These are phyloP conservation scores for Clarias pachynema DNA, from an alignment of 2,797 vertebrate species.

Conservation along the genomic window DNA sequence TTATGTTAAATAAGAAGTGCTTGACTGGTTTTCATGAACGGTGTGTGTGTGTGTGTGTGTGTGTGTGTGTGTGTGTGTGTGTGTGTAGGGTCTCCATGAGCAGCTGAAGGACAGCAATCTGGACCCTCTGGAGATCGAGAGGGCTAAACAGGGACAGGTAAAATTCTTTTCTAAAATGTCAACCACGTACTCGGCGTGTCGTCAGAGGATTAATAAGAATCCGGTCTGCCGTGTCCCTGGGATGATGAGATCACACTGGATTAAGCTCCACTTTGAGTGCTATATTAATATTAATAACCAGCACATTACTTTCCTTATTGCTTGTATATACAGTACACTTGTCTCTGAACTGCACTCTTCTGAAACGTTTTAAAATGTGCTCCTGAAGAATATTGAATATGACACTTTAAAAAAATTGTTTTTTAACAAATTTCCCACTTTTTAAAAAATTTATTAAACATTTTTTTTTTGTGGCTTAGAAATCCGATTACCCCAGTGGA, in stretches of 20 bases:
- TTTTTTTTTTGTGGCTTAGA: conserved; percentile 63
- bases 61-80: conserved; percentile 38
- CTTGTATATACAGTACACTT: not conserved
- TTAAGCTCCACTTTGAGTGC: not conserved
- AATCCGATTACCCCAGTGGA: conserved; percentile 81
- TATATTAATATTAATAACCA: not conserved
- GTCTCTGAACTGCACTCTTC: not conserved
- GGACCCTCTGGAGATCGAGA: conserved; percentile 85
- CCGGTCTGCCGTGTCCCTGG: not conserved
- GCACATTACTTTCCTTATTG: not conserved
- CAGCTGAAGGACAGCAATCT: conserved; percentile 86
- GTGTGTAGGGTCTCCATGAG: conserved; percentile 80
- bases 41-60: conserved; percentile 13
- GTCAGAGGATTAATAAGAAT: not conserved
- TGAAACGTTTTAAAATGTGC: not conserved
- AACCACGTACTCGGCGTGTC: not conserved
- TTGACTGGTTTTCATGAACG: not conserved
- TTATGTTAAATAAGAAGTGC: not conserved
- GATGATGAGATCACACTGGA: not conserved
- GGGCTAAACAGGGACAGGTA: conserved; percentile 87
- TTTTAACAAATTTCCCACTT: not conserved
- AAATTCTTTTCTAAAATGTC: not conserved
- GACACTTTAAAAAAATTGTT: not conserved
- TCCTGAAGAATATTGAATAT: not conserved
- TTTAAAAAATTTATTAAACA: too few relatives aligned